Conservation (phyloP, 2,113 vertebrate genomes). For the Phoenicopterus ruber region DNA sequence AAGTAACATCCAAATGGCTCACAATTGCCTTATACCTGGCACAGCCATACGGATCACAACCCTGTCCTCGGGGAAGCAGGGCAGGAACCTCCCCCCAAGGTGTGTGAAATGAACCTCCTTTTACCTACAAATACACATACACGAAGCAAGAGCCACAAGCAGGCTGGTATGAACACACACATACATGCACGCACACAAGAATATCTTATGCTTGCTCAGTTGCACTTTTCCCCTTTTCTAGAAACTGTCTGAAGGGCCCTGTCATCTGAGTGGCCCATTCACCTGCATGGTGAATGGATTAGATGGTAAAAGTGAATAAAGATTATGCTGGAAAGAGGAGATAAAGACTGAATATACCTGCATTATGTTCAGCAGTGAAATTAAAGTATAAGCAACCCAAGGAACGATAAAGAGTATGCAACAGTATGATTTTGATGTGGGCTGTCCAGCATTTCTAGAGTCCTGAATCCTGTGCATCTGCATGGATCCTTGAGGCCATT, state of each 20-base stretch:
- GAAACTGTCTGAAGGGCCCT: neutral
- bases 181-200: rapidly evolving
- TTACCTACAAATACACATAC: neutral
- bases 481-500: neutral
- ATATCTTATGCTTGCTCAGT: neutral
- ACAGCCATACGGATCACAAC: neutral
- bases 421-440: neutral
- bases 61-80: neutral
- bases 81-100: neutral
- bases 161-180: neutral
- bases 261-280: neutral
- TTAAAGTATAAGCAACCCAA: neutral
- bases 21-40: neutral
- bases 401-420: neutral
- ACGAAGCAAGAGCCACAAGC: neutral
- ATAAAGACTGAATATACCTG: neutral
- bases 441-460: neutral
- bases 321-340: neutral
- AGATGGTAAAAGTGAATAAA: neutral
- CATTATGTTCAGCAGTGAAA: neutral
- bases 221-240: neutral
- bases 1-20: neutral
- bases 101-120: neutral
- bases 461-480: neutral
- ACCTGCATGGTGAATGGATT: neutral